Percentiles rank a stretch among this genome's conserved stretches.
These are phyloP conservation scores for Mormyrus iriodes DNA, from an alignment of 2,113 vertebrate genomes.

Conservation along the genomic window DNA sequence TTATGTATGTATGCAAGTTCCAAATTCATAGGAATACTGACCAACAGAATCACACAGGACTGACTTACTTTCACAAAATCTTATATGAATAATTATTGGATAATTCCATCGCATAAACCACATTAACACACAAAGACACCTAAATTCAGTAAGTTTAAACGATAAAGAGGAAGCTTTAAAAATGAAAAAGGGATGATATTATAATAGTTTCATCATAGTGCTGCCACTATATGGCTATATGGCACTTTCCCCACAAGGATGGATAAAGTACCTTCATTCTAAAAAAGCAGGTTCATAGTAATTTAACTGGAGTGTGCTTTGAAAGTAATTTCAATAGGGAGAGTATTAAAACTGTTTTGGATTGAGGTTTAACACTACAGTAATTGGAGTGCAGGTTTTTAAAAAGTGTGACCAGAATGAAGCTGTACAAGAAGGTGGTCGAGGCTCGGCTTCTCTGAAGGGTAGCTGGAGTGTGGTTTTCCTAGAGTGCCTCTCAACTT, in stretches of 20 bases:
- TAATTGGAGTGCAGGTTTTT: constrained; percentile 2
- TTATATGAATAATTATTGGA: not conserved
- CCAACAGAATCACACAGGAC: not conserved
- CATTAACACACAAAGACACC: not conserved
- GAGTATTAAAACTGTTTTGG: not conserved
- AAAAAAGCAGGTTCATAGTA: not conserved
- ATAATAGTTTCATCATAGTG: not conserved
- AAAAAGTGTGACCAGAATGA: not conserved
- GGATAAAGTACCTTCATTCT: not conserved
- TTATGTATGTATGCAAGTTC: not conserved
- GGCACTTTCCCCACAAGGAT: not conserved
- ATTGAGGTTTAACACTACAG: not conserved
- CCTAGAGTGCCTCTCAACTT: not conserved
- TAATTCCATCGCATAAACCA: not conserved
- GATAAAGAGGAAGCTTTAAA: not conserved
- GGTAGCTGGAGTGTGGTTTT: not conserved
- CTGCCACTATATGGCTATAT: not conserved
- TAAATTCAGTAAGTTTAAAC: not conserved
- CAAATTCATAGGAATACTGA: not conserved
- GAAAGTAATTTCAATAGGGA: not conserved
- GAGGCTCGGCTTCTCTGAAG: not conserved
- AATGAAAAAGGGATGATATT: not conserved
- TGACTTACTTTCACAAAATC: not conserved
- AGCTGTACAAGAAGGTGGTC: not conserved
- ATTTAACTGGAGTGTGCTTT: not conserved